phyloP scores from a whole-genome alignment of 2,113 vertebrate species.

The Sinocyclocheilus grahami region DNA sequence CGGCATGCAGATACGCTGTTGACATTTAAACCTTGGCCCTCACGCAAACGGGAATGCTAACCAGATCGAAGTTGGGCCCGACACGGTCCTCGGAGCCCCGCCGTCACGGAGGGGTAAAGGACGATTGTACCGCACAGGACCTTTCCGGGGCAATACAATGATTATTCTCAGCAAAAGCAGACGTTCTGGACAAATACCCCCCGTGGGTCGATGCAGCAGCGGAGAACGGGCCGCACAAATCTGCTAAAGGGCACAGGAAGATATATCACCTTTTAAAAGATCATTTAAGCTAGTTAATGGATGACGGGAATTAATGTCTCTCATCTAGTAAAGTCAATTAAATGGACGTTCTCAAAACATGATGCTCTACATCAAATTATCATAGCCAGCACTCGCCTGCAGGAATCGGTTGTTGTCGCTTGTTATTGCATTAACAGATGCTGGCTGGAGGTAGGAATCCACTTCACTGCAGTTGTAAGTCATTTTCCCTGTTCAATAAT shows the following conservation, averaged over 20 bases:
- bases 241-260: slow-evolving; percentile 75
- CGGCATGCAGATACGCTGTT: slow-evolving; percentile 73
- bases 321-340: slow-evolving; percentile 72
- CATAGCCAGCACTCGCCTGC: slow-evolving; percentile 60
- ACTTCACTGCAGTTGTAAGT: slow-evolving; percentile 56
- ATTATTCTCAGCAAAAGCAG: slow-evolving; percentile 67
- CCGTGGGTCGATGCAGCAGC: slow-evolving; percentile 11
- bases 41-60: slow-evolving; percentile 67
- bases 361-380: slow-evolving; percentile 71
- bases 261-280: slow-evolving; percentile 77
- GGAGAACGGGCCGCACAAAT: slow-evolving; percentile 59
- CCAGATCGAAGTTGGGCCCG: slow-evolving; percentile 58
- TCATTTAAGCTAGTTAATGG: slow-evolving; percentile 77
- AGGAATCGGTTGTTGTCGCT: slow-evolving; percentile 52
- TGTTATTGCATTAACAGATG: slow-evolving; percentile 68
- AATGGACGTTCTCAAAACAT: slow-evolving; percentile 76
- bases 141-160: slow-evolving; percentile 66
- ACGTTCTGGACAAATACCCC: slow-evolving; percentile 54
- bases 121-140: slow-evolving; percentile 67
- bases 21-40: slow-evolving; percentile 74
- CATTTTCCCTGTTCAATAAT: slow-evolving; percentile 58
- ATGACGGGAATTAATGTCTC: slow-evolving; percentile 75
- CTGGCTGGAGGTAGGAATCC: slow-evolving; percentile 66
- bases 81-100: neutral
- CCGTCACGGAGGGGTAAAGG: slow-evolving; percentile 61